Base-by-base conservation (phyloP, 2,797 vertebrate genomes). In the Gobio occitaniae region DNA sequence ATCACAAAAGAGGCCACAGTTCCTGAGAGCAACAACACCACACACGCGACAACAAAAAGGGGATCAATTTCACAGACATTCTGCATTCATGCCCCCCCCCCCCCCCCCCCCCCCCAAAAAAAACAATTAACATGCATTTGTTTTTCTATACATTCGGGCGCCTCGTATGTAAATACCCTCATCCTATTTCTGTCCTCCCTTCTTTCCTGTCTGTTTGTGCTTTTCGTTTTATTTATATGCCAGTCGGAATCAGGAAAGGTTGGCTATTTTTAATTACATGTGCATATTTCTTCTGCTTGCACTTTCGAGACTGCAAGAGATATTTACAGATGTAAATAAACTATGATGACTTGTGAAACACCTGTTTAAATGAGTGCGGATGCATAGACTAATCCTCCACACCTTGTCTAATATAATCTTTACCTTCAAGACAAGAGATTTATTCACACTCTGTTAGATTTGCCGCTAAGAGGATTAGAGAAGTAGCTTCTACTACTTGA, bases 301-400 rank as follows among this genome's bases (percentile, higher is more conserved):
- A 90, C 90, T 89, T 90, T 86, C 86, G 59, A 82, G 79, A 70
- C 52, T 89, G 87, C 87, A 89, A 88, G 86, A 90, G 88, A 87
- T 87, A 89, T 91, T 91, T 88, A 89, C 87, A 84, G 81, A 86
- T 90, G 84, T 94, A 94, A 92, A 94, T 93, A 94, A 91, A 91
- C 76, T 66, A 87, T 61, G 78, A 86, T 81, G 87, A 88, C 86
- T 87, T 91, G 87, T 91, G 89, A 90, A 78, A 70, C 66, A 4
- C 41, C 36, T 41, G 32, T 81, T 56, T 44, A 61, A 41, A 80
- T 65, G 25, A 54, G 36, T 12, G 13, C 19, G 41, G 4, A 59
- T 54, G 38, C 17, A 0, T 25, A 36, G 74, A 38, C 19, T 59
- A 11, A 54, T 80, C 47, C 44, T 50, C 41, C 0, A 5, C n/a